Evolutionary conservation across 2,797 vertebrate species (phyloP).

Genomic region (Austrolebias charrua): DNA sequence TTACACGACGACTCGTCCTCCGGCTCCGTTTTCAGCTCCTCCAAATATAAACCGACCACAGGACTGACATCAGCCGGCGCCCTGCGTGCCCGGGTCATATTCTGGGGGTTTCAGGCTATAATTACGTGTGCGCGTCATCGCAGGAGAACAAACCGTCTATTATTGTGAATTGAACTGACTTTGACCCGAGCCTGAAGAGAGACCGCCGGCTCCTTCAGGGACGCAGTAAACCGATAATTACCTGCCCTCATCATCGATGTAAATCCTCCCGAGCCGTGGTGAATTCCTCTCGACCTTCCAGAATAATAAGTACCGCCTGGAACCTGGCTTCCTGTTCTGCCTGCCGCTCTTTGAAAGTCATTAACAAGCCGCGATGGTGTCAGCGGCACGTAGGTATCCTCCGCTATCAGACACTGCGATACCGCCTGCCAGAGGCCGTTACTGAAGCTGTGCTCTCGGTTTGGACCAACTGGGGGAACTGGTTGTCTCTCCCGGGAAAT

Average conservation of each 20-base stretch:
- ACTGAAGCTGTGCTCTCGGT: not conserved
- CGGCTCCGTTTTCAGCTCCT: constrained; percentile 60
- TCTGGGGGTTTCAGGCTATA: constrained; percentile 57
- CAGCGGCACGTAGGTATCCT: constrained; percentile 5
- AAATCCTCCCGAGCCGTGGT: not conserved
- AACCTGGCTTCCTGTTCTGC: constrained; percentile 6
- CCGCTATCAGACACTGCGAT: constrained; percentile 2
- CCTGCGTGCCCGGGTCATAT: constrained; percentile 36
- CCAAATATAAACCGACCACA: constrained; percentile 56
- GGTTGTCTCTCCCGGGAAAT: not conserved
- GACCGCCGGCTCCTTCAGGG: not conserved
- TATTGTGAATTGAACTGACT: constrained; percentile 7
- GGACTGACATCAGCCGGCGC: constrained; percentile 42
- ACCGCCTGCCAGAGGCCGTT: constrained; percentile 9
- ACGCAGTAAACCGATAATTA: not conserved
- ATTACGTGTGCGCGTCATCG: constrained; percentile 40
- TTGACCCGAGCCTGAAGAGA: constrained; percentile 1
- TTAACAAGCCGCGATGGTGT: not conserved
- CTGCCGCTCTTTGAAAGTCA: constrained; percentile 9
- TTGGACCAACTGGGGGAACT: not conserved
- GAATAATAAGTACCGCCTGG: constrained; percentile 8
- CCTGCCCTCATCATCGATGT: not conserved
- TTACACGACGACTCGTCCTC: constrained; percentile 46
- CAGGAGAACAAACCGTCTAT: constrained; percentile 25
- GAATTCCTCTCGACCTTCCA: not conserved